Percentiles rank a stretch among this genome's conserved stretches.
Evolutionary conservation across 2,113 vertebrate genomes (phyloP).

Genomic region (Nasalis larvatus): DNA sequence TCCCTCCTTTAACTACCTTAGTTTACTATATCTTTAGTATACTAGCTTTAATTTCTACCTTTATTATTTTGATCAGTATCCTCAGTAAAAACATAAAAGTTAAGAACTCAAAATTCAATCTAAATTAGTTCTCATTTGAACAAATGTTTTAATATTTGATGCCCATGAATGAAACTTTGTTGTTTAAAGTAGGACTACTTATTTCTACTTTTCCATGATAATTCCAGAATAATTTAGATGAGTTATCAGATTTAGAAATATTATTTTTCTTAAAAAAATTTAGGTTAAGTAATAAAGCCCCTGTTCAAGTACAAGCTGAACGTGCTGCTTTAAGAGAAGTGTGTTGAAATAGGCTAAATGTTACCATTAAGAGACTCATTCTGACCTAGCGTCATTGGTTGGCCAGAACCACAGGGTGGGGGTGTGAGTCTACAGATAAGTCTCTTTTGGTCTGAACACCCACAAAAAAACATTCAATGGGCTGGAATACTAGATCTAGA

Average conservation of each 20-base stretch:
- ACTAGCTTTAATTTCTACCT: background rate
- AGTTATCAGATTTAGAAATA: background rate
- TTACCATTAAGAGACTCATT: background rate
- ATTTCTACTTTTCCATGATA: background rate
- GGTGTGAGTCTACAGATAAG: constrained; percentile 84
- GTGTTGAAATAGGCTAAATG: background rate
- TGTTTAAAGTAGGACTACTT: background rate
- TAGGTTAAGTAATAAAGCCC: background rate
- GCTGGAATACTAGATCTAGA: constrained; percentile 44
- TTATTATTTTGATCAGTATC: background rate
- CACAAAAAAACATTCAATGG: constrained; percentile 46
- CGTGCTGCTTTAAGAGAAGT: accelerated
- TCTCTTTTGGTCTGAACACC: constrained; percentile 45
- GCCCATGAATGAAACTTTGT: background rate
- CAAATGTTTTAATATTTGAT: background rate
- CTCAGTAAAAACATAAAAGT: background rate
- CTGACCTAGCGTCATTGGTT: background rate
- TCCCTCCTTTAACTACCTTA: background rate
- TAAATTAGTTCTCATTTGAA: background rate
- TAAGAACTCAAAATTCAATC: background rate
- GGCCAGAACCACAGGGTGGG: constrained; percentile 88
- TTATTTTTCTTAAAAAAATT: background rate
- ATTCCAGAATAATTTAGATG: background rate
- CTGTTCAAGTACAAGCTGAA: background rate
- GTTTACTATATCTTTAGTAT: background rate